A percentile compares a stretch with the other conserved stretches of the same genome.
phyloP scores from a whole-genome alignment of 2,113 vertebrate species.

The Phocoena sinus region DNA sequence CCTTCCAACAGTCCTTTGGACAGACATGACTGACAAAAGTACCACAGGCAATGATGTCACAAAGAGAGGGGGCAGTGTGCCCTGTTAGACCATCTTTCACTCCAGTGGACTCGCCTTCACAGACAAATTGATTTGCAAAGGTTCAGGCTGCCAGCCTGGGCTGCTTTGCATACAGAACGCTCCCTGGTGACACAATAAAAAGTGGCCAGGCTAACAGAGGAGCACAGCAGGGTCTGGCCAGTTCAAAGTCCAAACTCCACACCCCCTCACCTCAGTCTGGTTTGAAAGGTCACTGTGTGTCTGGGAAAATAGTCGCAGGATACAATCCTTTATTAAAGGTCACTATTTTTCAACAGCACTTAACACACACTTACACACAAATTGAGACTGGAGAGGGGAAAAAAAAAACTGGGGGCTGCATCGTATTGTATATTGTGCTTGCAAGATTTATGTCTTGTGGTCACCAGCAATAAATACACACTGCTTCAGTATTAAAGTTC shows the following conservation, averaged over 20 bases:
- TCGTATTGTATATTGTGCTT: conserved; percentile 80
- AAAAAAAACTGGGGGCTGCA: conserved; percentile 70
- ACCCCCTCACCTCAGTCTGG: conserved; percentile 94
- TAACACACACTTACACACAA: conserved; percentile 85
- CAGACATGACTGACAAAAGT: conserved; percentile 77
- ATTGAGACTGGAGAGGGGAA: conserved; percentile 71
- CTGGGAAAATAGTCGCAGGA: conserved; percentile 95
- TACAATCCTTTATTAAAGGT: conserved; percentile 98
- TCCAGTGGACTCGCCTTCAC: conserved; percentile 88
- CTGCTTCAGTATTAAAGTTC: conserved; percentile 80
- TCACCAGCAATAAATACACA: conserved; percentile 85
- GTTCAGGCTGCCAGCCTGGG: conserved; percentile 90
- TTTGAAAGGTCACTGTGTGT: conserved; percentile 97
- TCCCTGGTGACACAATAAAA: conserved; percentile 90
- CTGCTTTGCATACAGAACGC: conserved; percentile 93
- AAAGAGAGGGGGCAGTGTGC: conserved; percentile 83
- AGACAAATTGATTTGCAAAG: conserved; percentile 99
- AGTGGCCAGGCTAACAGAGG: conserved; percentile 90
- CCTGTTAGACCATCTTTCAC: conserved; percentile 83
- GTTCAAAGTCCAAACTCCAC: conserved; percentile 92
- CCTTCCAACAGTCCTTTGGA: conserved; percentile 58
- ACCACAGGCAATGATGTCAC: conserved; percentile 84
- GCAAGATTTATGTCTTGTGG: conserved; percentile 85
- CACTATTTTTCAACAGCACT: conserved; percentile 94
- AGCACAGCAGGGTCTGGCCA: conserved; percentile 88